These are phyloP conservation scores for Bruchidius siliquastri DNA, from an alignment of 2,888 invertebrate genomes.

Conservation along the genomic window DNA sequence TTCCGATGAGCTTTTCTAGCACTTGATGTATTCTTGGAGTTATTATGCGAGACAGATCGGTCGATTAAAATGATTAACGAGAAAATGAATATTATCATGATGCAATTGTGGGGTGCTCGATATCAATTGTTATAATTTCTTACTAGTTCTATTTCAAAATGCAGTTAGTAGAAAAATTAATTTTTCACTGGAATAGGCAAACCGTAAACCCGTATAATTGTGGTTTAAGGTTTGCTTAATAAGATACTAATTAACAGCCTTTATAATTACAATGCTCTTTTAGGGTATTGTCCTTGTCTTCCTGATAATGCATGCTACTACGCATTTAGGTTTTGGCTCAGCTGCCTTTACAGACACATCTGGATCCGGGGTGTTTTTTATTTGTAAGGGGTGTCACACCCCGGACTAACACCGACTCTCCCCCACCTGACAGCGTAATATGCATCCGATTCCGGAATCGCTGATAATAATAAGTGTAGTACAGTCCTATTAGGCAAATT, in stretches of 20 bases:
- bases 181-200: too few species aligned
- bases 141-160: too few species aligned
- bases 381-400: constrained; percentile 22
- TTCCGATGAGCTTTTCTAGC: too few species aligned
- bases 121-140: too few species aligned
- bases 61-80: too few species aligned
- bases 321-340: constrained; percentile 12
- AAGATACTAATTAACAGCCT: background rate
- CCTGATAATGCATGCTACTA: background rate
- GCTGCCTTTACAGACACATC: constrained; percentile 27
- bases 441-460: background rate
- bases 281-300: background rate
- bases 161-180: too few species aligned
- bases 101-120: too few species aligned
- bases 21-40: too few species aligned
- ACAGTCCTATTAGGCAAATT: background rate
- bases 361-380: constrained; percentile 32
- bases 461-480: background rate
- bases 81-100: too few species aligned
- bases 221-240: background rate
- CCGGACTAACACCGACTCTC: constrained; percentile 21
- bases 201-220: background rate
- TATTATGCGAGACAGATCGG: too few species aligned
- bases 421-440: constrained; percentile 20
- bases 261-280: background rate